A percentile compares a stretch with the other conserved stretches of the same genome.
These are phyloP conservation scores for Pollenia labialis DNA, from an alignment of 2,888 invertebrate species.

Conservation along the genomic window DNA sequence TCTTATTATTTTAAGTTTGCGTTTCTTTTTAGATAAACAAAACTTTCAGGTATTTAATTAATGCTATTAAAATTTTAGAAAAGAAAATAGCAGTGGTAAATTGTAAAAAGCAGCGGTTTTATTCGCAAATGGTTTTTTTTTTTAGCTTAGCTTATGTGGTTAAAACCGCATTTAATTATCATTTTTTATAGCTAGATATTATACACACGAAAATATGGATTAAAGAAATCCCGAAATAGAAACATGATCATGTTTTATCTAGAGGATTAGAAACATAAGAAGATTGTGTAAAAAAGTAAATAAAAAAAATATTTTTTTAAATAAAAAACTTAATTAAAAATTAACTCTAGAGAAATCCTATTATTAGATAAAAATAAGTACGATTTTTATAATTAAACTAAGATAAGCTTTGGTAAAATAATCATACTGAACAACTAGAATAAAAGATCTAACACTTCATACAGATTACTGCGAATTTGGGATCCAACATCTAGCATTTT, in stretches of 20 bases:
- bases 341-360: background rate
- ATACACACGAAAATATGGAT: conserved; percentile 9
- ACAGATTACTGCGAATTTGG: too few species aligned
- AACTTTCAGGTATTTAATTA: conserved; percentile 50
- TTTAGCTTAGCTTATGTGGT: background rate
- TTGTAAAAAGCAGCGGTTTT: conserved; percentile 3
- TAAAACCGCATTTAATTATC: conserved; percentile 50
- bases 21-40: conserved; percentile 22
- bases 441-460: too few species aligned
- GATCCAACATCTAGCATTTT: too few species aligned
- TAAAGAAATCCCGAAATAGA: conserved; percentile 17
- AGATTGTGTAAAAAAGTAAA: background rate
- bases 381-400: too few species aligned
- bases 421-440: too few species aligned
- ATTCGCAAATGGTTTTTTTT: conserved; percentile 18
- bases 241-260: background rate
- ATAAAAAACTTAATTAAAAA: conserved; percentile 21
- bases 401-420: too few species aligned
- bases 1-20: conserved; percentile 20
- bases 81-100: background rate
- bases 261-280: background rate
- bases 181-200: conserved; percentile 23
- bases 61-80: conserved; percentile 31
- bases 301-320: background rate
- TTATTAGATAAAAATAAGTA: too few species aligned